Evolutionary conservation across 2,113 vertebrate species (phyloP).

Genomic region (Passerina amoena): DNA sequence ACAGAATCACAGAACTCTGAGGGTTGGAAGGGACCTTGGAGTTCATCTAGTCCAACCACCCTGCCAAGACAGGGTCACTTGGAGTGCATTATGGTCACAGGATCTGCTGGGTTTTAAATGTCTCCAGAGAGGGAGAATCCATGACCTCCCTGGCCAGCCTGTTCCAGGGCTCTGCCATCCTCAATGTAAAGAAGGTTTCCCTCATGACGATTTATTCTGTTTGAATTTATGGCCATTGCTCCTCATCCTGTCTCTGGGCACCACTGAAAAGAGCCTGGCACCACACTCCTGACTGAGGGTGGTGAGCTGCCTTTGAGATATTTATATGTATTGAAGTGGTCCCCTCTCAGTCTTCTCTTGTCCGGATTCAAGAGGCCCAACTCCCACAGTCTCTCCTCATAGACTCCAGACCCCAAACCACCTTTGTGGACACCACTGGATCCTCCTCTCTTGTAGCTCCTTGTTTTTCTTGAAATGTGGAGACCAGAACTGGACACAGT

Average conservation of each 20-base stretch:
- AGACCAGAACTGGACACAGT: neutral
- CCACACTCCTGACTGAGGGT: neutral
- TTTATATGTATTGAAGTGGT: neutral
- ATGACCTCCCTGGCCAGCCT: neutral
- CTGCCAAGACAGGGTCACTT: neutral
- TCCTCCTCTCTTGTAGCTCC: neutral
- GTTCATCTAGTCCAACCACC: fast-evolving
- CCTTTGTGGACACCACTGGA: neutral
- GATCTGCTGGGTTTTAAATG: neutral
- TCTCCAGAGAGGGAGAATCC: neutral
- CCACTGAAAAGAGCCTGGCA: neutral
- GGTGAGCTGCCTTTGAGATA: neutral
- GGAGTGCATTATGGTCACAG: neutral
- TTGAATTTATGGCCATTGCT: neutral
- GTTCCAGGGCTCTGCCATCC: neutral
- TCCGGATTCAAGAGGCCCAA: neutral
- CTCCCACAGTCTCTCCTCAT: fast-evolving
- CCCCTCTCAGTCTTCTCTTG: neutral
- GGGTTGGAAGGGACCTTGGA: neutral
- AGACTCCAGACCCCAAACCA: neutral
- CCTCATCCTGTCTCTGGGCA: neutral
- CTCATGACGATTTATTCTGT: neutral
- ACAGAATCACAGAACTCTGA: neutral
- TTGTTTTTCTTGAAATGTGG: neutral
- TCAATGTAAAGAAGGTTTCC: neutral